Conservation (phyloP, 30 jellyfish, hydroid and myxozoan genomes). For the Hydractinia echinata region DNA sequence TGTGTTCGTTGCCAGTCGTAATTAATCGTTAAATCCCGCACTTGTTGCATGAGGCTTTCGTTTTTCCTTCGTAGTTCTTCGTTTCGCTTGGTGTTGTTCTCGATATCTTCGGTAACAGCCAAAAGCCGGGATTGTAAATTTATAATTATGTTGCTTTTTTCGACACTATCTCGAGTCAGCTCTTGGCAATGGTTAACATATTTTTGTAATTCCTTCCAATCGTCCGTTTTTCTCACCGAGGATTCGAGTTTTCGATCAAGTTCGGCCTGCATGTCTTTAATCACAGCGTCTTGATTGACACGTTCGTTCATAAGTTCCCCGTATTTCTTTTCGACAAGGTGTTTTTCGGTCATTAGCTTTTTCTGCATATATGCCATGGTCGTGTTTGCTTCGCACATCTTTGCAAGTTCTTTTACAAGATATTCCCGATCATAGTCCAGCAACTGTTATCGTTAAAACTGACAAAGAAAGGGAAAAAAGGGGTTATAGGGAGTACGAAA, state of each 20-base stretch:
- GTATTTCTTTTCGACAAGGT: background rate
- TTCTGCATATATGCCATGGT: slow-evolving; percentile 15
- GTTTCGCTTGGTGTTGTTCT: slow-evolving; percentile 25
- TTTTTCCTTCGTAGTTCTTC: slow-evolving; percentile 58
- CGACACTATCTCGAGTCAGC: background rate
- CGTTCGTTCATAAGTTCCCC: slow-evolving; percentile 4
- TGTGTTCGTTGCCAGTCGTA: slow-evolving; percentile 73
- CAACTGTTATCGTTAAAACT: slow-evolving; percentile 14
- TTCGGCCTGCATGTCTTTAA: background rate
- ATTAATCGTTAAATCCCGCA: slow-evolving; percentile 73
- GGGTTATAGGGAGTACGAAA: too few relatives aligned
- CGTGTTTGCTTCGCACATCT: slow-evolving; percentile 1
- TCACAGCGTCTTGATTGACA: background rate
- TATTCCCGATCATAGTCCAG: slow-evolving; percentile 31
- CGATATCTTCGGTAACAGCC: slow-evolving; percentile 40
- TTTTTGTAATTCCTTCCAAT: background rate
- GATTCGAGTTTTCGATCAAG: background rate
- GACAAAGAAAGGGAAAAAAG: background rate
- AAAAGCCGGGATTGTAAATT: slow-evolving; percentile 22
- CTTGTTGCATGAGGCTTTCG: slow-evolving; percentile 56
- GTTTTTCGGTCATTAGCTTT: slow-evolving; percentile 20
- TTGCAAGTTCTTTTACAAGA: slow-evolving; percentile 15
- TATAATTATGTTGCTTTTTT: slow-evolving; percentile 20
- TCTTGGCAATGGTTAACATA: background rate
- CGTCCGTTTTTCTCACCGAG: background rate